Conservation (phyloP, 2,888 invertebrate species). For the Drosophila formosana region DNA sequence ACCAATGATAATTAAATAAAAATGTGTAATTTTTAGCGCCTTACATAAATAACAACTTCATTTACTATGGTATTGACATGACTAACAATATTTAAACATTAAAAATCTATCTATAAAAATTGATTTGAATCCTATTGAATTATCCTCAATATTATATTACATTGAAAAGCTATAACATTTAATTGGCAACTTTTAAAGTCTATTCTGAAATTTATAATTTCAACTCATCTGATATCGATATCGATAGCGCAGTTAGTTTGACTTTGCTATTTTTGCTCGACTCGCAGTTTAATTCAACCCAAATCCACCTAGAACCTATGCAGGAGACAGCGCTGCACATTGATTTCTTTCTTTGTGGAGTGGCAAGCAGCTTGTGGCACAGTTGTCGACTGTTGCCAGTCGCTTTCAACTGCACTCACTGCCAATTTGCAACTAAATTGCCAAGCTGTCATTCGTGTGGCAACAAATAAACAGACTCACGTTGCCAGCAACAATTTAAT, state of each 20-base stretch:
- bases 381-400: conserved; percentile 52
- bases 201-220: neutral
- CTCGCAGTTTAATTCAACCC: neutral
- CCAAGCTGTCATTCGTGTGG: conserved; percentile 61
- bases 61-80: too few species aligned
- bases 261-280: conserved; percentile 1
- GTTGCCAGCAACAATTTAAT: conserved; percentile 67
- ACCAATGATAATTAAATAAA: too few species aligned
- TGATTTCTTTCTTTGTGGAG: conserved; percentile 43
- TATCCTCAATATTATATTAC: too few species aligned
- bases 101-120: too few species aligned
- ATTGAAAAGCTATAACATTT: too few species aligned
- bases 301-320: neutral
- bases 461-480: conserved; percentile 58
- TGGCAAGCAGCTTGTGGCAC: conserved; percentile 39
- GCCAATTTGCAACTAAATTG: conserved; percentile 75
- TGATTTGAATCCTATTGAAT: too few species aligned
- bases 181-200: too few species aligned
- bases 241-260: neutral
- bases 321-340: conserved; percentile 25
- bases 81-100: too few species aligned
- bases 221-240: neutral
- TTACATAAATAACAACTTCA: too few species aligned
- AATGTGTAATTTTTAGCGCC: too few species aligned
- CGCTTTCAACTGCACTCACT: conserved; percentile 61